These are phyloP conservation scores for Zoanthus solanderi DNA, from an alignment of 92 coral and sea anemone genomes.

Conservation along the genomic window DNA sequence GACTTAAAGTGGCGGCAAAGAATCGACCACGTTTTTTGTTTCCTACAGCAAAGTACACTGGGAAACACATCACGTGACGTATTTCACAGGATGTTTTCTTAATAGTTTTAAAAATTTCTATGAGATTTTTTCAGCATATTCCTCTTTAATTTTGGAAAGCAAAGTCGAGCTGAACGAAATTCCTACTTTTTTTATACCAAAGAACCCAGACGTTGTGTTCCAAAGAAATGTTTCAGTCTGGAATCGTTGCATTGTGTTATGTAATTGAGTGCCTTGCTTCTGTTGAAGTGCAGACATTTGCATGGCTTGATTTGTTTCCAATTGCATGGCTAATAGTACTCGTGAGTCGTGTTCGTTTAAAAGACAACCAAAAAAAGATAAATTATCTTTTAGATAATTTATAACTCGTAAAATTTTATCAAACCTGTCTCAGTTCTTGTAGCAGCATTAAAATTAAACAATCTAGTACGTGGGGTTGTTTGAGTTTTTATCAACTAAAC, in stretches of 20 bases:
- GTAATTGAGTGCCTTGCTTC: not conserved
- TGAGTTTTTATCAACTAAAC: too few relatives aligned
- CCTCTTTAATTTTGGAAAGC: not conserved
- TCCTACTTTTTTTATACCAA: not conserved
- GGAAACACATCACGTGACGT: conserved; percentile 49
- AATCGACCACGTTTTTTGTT: conserved; percentile 35
- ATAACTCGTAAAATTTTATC: too few relatives aligned
- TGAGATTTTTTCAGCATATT: not conserved
- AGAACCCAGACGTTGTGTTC: not conserved
- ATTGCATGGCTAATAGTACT: not conserved
- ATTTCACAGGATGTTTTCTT: not conserved
- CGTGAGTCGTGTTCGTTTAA: too few relatives aligned
- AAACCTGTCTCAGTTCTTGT: too few relatives aligned
- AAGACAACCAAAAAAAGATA: too few relatives aligned
- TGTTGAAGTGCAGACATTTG: not conserved
- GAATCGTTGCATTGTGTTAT: not conserved
- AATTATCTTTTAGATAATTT: too few relatives aligned
- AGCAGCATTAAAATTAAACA: too few relatives aligned
- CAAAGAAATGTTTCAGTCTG: conserved; percentile 20
- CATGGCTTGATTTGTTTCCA: not conserved
- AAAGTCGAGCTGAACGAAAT: not conserved
- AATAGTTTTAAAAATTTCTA: not conserved
- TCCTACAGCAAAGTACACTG: conserved; percentile 45
- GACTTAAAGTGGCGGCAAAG: conserved; percentile 32
- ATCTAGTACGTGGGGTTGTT: too few relatives aligned